Percentiles rank a stretch among this genome's conserved stretches.
Evolutionary conservation across 2,113 vertebrate species (phyloP).

Genomic region (Sceloporus tristichus): DNA sequence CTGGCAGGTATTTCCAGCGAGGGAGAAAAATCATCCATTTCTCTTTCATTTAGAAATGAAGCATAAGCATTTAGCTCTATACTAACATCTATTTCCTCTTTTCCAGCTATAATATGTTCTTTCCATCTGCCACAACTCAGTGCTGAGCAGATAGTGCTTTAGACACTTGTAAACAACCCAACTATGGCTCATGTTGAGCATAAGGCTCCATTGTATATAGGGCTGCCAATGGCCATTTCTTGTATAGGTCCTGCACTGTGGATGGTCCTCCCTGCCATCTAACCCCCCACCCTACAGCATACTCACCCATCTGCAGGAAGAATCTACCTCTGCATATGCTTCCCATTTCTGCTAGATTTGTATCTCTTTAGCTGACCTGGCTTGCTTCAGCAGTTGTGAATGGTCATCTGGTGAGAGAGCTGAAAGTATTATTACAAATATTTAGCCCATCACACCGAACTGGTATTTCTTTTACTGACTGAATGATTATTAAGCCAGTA

Average conservation of each 20-base stretch:
- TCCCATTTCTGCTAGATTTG: background rate
- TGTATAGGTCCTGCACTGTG: background rate
- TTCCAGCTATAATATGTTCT: slow-evolving; percentile 11
- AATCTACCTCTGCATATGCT: background rate
- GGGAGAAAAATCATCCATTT: background rate
- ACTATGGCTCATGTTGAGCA: background rate
- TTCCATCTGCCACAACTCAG: slow-evolving; percentile 10
- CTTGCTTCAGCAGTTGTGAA: background rate
- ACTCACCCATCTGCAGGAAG: background rate
- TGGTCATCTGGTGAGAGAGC: background rate
- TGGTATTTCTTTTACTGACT: background rate
- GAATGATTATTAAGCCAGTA: background rate
- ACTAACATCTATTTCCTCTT: background rate
- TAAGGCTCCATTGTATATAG: background rate
- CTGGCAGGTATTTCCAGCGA: slow-evolving; percentile 19
- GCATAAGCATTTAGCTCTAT: background rate
- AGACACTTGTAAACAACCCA: slow-evolving; percentile 26
- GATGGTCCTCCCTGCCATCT: background rate
- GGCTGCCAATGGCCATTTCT: background rate
- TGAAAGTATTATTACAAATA: background rate
- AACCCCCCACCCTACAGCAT: background rate
- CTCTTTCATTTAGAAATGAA: background rate
- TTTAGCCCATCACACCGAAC: background rate
- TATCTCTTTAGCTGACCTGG: background rate
- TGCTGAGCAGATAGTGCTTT: background rate